Evolutionary conservation across 2,113 vertebrate genomes (phyloP).

Genomic region (Hystrix cristata): DNA sequence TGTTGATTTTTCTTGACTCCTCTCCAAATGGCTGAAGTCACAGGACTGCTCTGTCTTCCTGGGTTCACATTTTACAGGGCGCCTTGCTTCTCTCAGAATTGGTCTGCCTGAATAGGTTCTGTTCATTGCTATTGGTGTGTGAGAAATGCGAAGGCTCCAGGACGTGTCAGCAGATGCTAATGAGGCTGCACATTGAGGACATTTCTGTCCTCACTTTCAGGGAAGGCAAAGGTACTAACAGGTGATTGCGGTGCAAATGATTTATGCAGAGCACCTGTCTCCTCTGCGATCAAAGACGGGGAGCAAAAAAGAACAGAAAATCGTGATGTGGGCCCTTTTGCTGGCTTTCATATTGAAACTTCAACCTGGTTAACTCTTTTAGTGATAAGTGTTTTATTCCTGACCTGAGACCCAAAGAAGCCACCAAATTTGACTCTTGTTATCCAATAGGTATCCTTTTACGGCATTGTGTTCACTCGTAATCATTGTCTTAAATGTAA

Average conservation of each 20-base stretch:
- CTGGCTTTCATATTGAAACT: conserved; percentile 60
- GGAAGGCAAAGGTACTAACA: conserved; percentile 93
- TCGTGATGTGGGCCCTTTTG: conserved; percentile 75
- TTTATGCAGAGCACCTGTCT: conserved; percentile 37
- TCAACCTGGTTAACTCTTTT: conserved; percentile 52
- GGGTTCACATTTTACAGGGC: not conserved
- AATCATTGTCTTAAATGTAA: not conserved
- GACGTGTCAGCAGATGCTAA: conserved; percentile 7
- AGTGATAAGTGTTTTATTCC: conserved; percentile 55
- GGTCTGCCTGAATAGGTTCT: conserved; percentile 20
- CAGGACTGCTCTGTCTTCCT: not conserved
- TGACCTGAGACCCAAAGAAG: not conserved
- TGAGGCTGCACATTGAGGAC: conserved; percentile 44
- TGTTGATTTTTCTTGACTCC: not conserved
- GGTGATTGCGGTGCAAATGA: conserved; percentile 80
- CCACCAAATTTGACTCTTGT: conserved; percentile 19
- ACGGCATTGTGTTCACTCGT: conserved; percentile 20
- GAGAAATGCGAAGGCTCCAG: conserved; percentile 39
- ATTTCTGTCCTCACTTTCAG: conserved; percentile 80
- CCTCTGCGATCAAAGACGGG: conserved; percentile 34
- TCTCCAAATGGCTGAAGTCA: not conserved
- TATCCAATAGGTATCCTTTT: conserved; percentile 25
- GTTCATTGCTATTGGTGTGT: not conserved
- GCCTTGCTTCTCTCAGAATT: not conserved
- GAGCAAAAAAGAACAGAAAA: conserved; percentile 62